These are phyloP conservation scores for Camarhynchus parvulus DNA, from an alignment of 2,113 vertebrate genomes.

Conservation along the genomic window DNA sequence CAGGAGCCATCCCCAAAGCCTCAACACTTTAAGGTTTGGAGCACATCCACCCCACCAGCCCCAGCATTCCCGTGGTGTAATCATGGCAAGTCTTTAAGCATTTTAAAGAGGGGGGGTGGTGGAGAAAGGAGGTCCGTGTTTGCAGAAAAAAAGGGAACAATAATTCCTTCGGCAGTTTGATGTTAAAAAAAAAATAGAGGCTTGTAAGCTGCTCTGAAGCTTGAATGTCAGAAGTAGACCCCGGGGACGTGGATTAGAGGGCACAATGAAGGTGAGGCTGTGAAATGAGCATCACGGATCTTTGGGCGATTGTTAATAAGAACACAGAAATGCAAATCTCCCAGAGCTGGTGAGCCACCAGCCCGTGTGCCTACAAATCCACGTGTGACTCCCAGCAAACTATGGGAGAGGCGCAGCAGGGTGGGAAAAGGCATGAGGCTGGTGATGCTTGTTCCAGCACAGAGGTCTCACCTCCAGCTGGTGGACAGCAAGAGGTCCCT, in stretches of 20 bases:
- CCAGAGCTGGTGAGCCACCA: neutral
- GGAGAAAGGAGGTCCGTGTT: neutral
- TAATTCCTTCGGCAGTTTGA: neutral
- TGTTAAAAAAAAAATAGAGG: neutral
- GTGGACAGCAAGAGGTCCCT: neutral
- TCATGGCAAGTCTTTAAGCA: neutral
- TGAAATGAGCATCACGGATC: conserved; percentile 46
- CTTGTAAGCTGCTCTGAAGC: conserved; percentile 63
- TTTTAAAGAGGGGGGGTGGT: neutral
- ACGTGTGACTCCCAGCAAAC: neutral
- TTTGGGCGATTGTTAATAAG: conserved; percentile 31
- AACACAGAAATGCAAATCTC: conserved; percentile 56
- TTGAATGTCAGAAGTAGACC: conserved; percentile 56
- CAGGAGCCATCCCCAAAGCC: neutral
- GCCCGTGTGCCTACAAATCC: neutral
- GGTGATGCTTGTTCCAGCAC: neutral
- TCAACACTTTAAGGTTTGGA: neutral
- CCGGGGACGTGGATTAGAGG: conserved; percentile 35
- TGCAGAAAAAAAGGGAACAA: neutral
- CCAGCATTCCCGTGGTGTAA: neutral
- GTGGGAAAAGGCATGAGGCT: accelerated
- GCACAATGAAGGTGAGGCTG: conserved; percentile 61
- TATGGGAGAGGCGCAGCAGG: neutral
- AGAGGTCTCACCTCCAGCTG: neutral
- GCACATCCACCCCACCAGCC: neutral